Conservation (phyloP, 2,797 vertebrate species). For the Tenualosa thibaudeaui region DNA sequence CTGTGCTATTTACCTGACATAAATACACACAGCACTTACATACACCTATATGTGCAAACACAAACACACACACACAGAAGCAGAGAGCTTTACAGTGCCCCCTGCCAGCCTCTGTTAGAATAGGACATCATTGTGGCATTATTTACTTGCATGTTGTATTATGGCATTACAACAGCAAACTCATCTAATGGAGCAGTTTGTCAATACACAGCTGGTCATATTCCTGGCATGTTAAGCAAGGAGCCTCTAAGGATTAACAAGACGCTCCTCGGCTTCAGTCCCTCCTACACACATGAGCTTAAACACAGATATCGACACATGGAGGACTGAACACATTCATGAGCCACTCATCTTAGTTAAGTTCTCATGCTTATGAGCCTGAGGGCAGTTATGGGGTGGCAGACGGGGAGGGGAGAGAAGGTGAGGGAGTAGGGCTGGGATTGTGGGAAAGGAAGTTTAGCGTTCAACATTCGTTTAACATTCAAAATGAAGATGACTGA, state of each 20-base stretch:
- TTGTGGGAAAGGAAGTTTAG: neutral
- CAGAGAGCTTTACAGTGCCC: neutral
- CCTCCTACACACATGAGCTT: slow-evolving; percentile 58
- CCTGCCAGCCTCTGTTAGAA: neutral
- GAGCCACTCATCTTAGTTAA: slow-evolving; percentile 38
- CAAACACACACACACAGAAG: neutral
- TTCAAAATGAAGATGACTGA: too few species aligned
- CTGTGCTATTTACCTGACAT: neutral
- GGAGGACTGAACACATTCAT: slow-evolving; percentile 50
- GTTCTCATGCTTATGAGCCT: slow-evolving; percentile 30
- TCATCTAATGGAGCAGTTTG: slow-evolving; percentile 59
- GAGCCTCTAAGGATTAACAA: slow-evolving; percentile 66
- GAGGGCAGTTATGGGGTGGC: slow-evolving; percentile 18
- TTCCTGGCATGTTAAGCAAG: slow-evolving; percentile 63
- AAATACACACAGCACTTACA: neutral
- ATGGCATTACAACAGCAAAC: slow-evolving; percentile 57
- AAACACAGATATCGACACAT: slow-evolving; percentile 67
- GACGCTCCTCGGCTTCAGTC: slow-evolving; percentile 54
- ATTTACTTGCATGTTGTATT: slow-evolving; percentile 55
- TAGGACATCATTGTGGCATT: slow-evolving; percentile 24
- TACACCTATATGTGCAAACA: neutral
- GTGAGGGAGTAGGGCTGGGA: neutral
- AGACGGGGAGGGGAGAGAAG: slow-evolving; percentile 20
- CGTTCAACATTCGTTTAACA: neutral
- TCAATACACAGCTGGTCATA: slow-evolving; percentile 63